Evolutionary conservation across 2,113 vertebrate species (phyloP).

Genomic region (Laticauda laticaudata): DNA sequence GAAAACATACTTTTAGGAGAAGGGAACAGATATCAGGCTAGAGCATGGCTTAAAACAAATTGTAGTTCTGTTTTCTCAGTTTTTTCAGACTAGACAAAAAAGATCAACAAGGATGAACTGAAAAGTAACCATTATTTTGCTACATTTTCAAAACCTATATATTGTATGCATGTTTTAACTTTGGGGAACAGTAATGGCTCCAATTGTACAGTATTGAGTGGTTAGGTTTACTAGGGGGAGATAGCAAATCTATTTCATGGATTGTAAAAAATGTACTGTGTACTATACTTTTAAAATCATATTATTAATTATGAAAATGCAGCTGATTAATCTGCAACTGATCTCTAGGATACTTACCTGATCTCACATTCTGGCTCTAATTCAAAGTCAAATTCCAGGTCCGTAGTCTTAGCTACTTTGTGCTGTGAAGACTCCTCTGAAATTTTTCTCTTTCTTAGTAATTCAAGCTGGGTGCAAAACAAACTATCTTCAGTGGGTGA

Average conservation of each 20-base stretch:
- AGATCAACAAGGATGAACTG: neutral
- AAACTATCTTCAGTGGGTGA: neutral
- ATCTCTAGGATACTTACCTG: slow-evolving; percentile 62
- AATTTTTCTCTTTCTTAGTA: slow-evolving; percentile 73
- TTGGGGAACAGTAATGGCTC: neutral
- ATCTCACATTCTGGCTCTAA: slow-evolving; percentile 63
- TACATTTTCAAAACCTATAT: too few relatives aligned
- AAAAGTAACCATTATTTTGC: neutral
- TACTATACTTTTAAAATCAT: neutral
- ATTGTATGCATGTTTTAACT: neutral
- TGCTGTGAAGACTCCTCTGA: slow-evolving; percentile 68
- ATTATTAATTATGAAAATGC: neutral
- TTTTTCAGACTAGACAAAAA: neutral
- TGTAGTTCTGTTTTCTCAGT: neutral
- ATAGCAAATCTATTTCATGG: neutral
- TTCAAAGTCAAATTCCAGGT: slow-evolving; percentile 57
- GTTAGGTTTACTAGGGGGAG: neutral
- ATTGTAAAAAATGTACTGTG: neutral
- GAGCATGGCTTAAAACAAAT: neutral
- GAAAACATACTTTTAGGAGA: neutral
- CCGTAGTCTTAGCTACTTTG: slow-evolving; percentile 29
- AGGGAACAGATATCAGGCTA: neutral
- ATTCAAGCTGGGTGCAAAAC: slow-evolving; percentile 77
- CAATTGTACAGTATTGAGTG: neutral
- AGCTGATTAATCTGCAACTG: neutral